Evolutionary conservation across 1,140 invertebrate species (phyloP), one percentile per base, ranked within the genome.

Genomic region (Listronotus bonariensis): DNA sequence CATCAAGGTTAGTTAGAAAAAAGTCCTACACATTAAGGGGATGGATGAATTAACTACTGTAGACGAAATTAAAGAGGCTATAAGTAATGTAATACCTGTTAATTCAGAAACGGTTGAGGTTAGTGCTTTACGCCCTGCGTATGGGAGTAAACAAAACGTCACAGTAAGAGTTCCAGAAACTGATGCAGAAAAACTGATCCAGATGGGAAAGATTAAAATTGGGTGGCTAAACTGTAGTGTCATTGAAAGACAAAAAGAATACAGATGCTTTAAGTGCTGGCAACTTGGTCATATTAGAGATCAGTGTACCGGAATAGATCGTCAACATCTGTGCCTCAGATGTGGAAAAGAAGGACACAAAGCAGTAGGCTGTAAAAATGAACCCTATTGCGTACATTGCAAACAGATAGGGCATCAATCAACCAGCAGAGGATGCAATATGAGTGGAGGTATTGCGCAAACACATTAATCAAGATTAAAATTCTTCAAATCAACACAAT

Each of bases 261-360:
- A 45, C 2, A 60, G 40, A 41, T 66, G 49, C 15, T 66, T 41
- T 20, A 53, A 51, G 18, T 67, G 65, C 17, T 40, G 61, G 2
- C 51, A 49, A 15, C 55, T 48, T 31, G 65, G 57, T 6, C 57
- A 67, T 20, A 34, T 36, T 12, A 46, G 6, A 6, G n/a, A 6
- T 0, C 38, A 45, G 32, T 66, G 56, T 20, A 59, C 2, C 14
- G 64, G 64, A 7, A 6, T 2, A 41, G 64, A 66, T 7, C 43
- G 31, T 15, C 4, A 12, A 3, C 36, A 38, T 2, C 6, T 9
- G 3, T 67, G 65, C 43, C 1, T 61, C 3, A 67, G 55, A n/a
- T 67, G 58, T 51, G 53, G 49, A 3, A 31, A 53, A 20, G 20
- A 48, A 31, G 58, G 51, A 8, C 49, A 61, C 34, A 48, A 26